Conservation (phyloP, 2,113 vertebrate genomes). For the Coptodon rendalli region DNA sequence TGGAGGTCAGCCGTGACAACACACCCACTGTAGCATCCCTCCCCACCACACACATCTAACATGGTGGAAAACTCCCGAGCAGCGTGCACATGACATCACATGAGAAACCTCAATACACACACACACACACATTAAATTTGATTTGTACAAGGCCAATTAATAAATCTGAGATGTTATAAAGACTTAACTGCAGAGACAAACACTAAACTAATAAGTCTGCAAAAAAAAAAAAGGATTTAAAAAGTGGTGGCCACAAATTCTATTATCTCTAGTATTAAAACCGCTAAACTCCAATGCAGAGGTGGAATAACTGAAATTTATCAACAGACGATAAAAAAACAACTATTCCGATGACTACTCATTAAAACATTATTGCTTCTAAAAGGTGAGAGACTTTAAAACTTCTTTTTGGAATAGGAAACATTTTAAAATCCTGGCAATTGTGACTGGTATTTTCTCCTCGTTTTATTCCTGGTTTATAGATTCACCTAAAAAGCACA, state of each 20-base stretch:
- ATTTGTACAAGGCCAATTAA: not conserved
- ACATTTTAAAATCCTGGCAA: not conserved
- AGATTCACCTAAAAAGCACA: not conserved
- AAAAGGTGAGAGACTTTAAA: not conserved
- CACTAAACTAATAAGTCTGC: fast-evolving
- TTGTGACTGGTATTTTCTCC: not conserved
- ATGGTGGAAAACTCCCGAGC: fast-evolving
- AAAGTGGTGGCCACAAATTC: too few relatives aligned
- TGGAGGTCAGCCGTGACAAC: not conserved
- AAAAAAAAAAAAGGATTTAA: not conserved
- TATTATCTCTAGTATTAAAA: fast-evolving
- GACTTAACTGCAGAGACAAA: not conserved
- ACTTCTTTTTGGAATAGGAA: fast-evolving
- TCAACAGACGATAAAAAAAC: too few relatives aligned
- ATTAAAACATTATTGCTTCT: not conserved
- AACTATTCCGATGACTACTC: not conserved
- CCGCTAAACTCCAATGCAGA: not conserved
- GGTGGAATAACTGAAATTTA: fast-evolving
- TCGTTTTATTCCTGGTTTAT: not conserved
- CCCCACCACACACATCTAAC: not conserved
- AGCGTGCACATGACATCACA: not conserved
- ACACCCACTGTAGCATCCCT: not conserved
- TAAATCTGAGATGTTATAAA: not conserved
- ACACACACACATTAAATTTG: not conserved
- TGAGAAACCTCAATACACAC: fast-evolving